Evolutionary conservation across 1,140 invertebrate genomes (phyloP).

Genomic region (Sinella curviseta): DNA sequence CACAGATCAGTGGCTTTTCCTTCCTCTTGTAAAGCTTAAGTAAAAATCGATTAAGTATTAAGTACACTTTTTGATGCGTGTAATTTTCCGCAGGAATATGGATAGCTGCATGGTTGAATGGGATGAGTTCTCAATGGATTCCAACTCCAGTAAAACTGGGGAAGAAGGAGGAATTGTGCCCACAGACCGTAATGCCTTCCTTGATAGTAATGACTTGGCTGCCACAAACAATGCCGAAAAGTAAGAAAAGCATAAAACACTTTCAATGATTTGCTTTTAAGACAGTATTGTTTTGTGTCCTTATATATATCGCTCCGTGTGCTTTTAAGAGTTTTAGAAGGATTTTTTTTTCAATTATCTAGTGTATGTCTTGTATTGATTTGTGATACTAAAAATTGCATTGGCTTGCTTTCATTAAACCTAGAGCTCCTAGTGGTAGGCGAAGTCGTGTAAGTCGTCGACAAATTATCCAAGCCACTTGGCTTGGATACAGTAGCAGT

Average conservation of each 20-base stretch:
- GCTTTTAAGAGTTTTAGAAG: too few species aligned
- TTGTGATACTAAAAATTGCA: background rate
- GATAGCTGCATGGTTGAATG: slow-evolving; percentile 42
- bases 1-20: too few species aligned
- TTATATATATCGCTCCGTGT: too few species aligned
- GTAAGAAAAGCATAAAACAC: background rate
- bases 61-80: background rate
- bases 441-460: slow-evolving; percentile 45
- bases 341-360: too few species aligned
- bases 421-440: slow-evolving; percentile 34
- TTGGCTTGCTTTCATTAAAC: background rate
- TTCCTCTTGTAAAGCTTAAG: too few species aligned
- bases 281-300: too few species aligned
- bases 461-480: slow-evolving; percentile 43
- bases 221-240: background rate
- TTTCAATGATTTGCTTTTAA: too few species aligned
- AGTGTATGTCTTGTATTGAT: too few species aligned
- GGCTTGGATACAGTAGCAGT: slow-evolving; percentile 32
- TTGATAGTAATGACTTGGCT: slow-evolving; percentile 5
- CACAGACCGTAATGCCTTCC: background rate
- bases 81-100: slow-evolving; percentile 36
- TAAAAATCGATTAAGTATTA: background rate
- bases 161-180: background rate
- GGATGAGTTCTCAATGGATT: slow-evolving; percentile 44
- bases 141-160: background rate